A percentile compares a stretch with the other conserved stretches of the same genome.
Evolutionary conservation across 2,888 invertebrate genomes (phyloP).

Genomic region (Drosophila neutralis): DNA sequence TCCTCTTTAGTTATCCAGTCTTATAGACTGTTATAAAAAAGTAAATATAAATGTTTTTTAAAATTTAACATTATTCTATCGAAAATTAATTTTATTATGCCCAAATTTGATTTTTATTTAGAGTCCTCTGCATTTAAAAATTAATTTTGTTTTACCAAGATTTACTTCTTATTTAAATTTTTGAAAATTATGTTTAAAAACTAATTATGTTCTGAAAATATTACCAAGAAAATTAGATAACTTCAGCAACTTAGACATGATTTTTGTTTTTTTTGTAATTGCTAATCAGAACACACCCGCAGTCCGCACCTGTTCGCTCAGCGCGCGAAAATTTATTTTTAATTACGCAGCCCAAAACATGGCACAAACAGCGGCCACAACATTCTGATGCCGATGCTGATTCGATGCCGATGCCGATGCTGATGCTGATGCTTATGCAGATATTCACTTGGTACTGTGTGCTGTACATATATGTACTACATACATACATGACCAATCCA

Average conservation of each 20-base stretch:
- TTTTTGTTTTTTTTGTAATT: neutral
- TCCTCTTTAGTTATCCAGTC: neutral
- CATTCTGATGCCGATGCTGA: slow-evolving; percentile 57
- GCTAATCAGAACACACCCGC: neutral
- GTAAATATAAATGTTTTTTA: neutral
- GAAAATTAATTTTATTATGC: neutral
- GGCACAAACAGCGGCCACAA: slow-evolving; percentile 73
- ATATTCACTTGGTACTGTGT: slow-evolving; percentile 28
- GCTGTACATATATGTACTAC: slow-evolving; percentile 5
- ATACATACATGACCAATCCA: slow-evolving; percentile 12
- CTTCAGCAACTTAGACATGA: no score
- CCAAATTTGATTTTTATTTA: neutral
- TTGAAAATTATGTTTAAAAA: neutral
- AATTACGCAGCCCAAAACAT: slow-evolving; percentile 77
- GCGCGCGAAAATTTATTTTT: slow-evolving; percentile 80
- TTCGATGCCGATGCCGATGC: slow-evolving; percentile 46
- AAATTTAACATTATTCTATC: neutral
- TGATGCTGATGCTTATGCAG: slow-evolving; percentile 43
- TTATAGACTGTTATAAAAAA: neutral
- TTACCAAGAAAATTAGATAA: neutral
- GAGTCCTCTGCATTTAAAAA: neutral
- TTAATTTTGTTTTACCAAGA: neutral
- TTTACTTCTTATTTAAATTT: neutral
- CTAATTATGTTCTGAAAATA: neutral
- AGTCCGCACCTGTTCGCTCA: slow-evolving; percentile 50